phyloP scores from a whole-genome alignment of 2,797 vertebrate genomes.

The Hypotaenidia okinawae region DNA sequence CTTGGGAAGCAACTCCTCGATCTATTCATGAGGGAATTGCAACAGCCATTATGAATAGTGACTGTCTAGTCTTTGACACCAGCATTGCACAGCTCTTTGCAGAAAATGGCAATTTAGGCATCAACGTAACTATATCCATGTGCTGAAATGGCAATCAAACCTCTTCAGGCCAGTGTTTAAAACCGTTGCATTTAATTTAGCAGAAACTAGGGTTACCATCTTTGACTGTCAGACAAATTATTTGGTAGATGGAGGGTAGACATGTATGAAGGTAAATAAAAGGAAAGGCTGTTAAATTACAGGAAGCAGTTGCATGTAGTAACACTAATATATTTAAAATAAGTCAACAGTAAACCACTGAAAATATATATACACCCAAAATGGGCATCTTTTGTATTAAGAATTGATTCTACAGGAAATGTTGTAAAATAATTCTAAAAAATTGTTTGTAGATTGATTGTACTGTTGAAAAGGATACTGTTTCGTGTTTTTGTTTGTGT shows the following conservation, averaged over 20 bases:
- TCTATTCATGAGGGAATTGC: conserved; percentile 95
- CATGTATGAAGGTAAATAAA: conserved; percentile 77
- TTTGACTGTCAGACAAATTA: conserved; percentile 73
- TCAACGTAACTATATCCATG: conserved; percentile 96
- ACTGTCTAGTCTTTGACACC: conserved; percentile 95
- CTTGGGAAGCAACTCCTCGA: conserved; percentile 94
- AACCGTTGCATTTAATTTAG: conserved; percentile 74
- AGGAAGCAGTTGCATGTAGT: conserved; percentile 84
- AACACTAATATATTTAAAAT: conserved; percentile 88
- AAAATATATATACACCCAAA: conserved; percentile 83
- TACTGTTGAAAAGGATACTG: conserved; percentile 82
- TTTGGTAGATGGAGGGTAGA: conserved; percentile 68
- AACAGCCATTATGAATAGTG: conserved; percentile 94
- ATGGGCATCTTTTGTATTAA: conserved; percentile 92
- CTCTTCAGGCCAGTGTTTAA: conserved; percentile 82
- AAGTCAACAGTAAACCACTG: conserved; percentile 87
- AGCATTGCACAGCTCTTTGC: conserved; percentile 95
- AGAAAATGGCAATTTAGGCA: conserved; percentile 94
- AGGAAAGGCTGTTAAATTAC: conserved; percentile 78
- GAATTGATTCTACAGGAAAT: conserved; percentile 84
- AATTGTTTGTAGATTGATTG: conserved; percentile 95
- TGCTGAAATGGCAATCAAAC: conserved; percentile 82
- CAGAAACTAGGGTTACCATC: conserved; percentile 73
- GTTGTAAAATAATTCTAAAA: conserved; percentile 91
- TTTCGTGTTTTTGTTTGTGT: conserved; percentile 71